Percentiles rank a stretch among this genome's conserved stretches.
Evolutionary conservation across 1,140 invertebrate genomes (phyloP).

Genomic region (Drosophila truncata): DNA sequence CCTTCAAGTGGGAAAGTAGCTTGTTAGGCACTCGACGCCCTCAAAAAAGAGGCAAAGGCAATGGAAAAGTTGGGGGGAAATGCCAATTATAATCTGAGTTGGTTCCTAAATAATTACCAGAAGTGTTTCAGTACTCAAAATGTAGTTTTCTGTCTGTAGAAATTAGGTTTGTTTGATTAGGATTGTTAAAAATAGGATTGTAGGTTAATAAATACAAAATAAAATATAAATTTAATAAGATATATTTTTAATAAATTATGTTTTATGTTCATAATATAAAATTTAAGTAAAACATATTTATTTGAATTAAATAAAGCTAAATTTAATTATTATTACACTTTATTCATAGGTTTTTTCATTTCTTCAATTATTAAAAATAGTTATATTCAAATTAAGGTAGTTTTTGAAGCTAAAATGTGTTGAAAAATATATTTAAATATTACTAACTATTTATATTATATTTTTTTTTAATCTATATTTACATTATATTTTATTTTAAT

Average conservation of each 20-base stretch:
- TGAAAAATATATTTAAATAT: no score
- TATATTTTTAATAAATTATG: neutral
- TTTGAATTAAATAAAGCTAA: no score
- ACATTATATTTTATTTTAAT: neutral
- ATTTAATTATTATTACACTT: no score
- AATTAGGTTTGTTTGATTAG: no score
- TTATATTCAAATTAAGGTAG: neutral
- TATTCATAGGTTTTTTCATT: neutral
- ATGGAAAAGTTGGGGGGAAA: neutral
- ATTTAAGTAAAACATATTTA: neutral
- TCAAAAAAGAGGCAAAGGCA: conserved; percentile 13
- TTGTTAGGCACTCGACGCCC: conserved; percentile 72
- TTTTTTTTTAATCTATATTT: neutral
- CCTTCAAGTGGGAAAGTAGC: conserved; percentile 81
- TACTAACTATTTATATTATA: neutral
- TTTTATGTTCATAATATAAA: neutral
- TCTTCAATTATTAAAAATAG: neutral
- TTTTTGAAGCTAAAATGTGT: no score
- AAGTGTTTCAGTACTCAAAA: no score
- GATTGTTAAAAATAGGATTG: no score
- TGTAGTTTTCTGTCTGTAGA: no score
- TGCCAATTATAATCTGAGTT: conserved; percentile 1
- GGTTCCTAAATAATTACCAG: neutral
- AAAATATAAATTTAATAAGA: neutral
- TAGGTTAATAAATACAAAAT: no score